phyloP scores from a whole-genome alignment of 1,140 invertebrate genomes.

The Radopholus similis region DNA sequence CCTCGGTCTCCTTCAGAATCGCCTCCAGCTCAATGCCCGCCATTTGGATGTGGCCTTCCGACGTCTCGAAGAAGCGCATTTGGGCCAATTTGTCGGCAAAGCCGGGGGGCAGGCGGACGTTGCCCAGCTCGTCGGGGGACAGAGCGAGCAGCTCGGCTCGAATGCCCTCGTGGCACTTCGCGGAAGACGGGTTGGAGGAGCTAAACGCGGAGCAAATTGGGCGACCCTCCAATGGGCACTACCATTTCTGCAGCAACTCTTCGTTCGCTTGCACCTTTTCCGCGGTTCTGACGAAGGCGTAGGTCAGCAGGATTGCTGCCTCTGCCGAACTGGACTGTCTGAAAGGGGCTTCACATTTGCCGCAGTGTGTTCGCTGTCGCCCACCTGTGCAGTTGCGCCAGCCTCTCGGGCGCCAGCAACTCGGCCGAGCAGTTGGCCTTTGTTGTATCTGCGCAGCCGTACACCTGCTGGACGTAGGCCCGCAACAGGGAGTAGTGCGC shows the following conservation, averaged over 20 bases:
- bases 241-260: constrained; percentile 38
- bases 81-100: constrained; percentile 4
- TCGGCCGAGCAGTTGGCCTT: constrained; percentile 2
- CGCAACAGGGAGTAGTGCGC: constrained; percentile 49
- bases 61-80: constrained; percentile 12
- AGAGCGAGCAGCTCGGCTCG: constrained; percentile 11
- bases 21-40: constrained; percentile 20
- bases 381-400: constrained; percentile 12
- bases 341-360: constrained; percentile 13
- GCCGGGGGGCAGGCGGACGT: constrained; percentile 1
- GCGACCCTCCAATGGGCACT: background rate
- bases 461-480: constrained; percentile 50
- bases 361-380: background rate
- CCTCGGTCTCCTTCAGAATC: constrained; percentile 15
- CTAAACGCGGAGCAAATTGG: background rate
- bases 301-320: constrained; percentile 41
- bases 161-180: constrained; percentile 16
- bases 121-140: constrained; percentile 1
- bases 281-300: constrained; percentile 49
- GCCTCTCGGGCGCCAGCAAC: background rate
- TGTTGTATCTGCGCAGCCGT: constrained; percentile 21
- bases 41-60: constrained; percentile 5
- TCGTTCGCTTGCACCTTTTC: constrained; percentile 32
- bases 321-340: constrained; percentile 36
- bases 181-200: background rate